phyloP scores from a whole-genome alignment of 2,113 vertebrate genomes.

The Motacilla tschutschensis region DNA sequence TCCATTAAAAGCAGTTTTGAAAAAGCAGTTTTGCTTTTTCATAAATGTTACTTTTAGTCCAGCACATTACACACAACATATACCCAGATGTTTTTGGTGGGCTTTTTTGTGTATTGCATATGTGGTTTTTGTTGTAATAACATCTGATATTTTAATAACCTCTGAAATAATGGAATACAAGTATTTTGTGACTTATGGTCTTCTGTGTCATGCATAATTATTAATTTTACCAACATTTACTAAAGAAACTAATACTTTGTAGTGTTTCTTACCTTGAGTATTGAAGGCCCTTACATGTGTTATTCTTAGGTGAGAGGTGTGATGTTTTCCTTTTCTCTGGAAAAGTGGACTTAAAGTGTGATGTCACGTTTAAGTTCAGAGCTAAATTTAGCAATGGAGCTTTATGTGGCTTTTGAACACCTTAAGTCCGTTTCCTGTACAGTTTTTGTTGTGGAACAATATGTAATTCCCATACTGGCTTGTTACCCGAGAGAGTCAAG shows the following conservation, averaged over 20 bases:
- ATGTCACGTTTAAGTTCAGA: background rate
- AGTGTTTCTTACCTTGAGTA: background rate
- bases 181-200: background rate
- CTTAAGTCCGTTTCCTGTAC: background rate
- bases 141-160: background rate
- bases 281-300: background rate
- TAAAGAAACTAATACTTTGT: background rate
- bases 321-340: background rate
- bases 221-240: background rate
- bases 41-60: background rate
- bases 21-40: background rate
- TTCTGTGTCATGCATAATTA: background rate
- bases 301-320: background rate
- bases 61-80: rapidly evolving
- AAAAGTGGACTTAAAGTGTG: background rate
- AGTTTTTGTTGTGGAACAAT: background rate
- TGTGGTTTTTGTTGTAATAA: background rate
- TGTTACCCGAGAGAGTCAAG: background rate
- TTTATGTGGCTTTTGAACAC: background rate
- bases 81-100: background rate
- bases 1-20: background rate
- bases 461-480: background rate
- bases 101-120: background rate
- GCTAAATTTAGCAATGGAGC: background rate
- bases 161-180: background rate